These are phyloP conservation scores for Minunthozetes semirufus DNA, from an alignment of 2,888 invertebrate species.

Conservation along the genomic window DNA sequence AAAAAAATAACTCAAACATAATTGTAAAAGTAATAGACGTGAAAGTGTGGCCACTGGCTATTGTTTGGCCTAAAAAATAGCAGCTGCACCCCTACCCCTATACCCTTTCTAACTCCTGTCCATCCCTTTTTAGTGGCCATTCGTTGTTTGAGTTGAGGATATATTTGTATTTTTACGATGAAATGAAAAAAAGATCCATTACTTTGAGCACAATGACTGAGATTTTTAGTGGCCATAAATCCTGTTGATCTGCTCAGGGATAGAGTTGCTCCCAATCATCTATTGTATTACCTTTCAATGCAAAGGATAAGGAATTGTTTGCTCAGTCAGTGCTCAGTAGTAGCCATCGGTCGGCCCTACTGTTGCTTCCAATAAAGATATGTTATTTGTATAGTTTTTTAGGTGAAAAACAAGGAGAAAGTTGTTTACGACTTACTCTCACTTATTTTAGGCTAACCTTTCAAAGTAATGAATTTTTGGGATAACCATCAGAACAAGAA, in stretches of 20 bases:
- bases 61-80: slow-evolving; percentile 26
- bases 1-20: neutral
- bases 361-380: neutral
- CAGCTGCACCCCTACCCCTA: slow-evolving; percentile 23
- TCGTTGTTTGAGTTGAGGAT: slow-evolving; percentile 1
- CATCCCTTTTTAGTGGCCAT: neutral
- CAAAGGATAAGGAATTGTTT: slow-evolving; percentile 15
- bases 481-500: neutral
- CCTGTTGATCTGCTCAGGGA: slow-evolving; percentile 12
- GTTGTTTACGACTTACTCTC: slow-evolving; percentile 28
- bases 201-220: slow-evolving; percentile 7
- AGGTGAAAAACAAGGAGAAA: slow-evolving; percentile 16
- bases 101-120: neutral
- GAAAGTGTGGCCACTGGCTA: slow-evolving; percentile 28
- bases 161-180: slow-evolving; percentile 9
- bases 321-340: neutral
- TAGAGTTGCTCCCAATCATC: neutral
- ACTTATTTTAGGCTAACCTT: neutral
- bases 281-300: neutral
- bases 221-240: slow-evolving; percentile 25
- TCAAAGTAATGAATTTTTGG: too few species aligned
- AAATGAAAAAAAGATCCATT: slow-evolving; percentile 14
- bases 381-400: slow-evolving; percentile 7
- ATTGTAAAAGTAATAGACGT: slow-evolving; percentile 2
- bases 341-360: neutral